A percentile compares a stretch with the other conserved stretches of the same genome.
phyloP scores from a whole-genome alignment of 2,797 vertebrate genomes.

The Phoebastria nigripes region DNA sequence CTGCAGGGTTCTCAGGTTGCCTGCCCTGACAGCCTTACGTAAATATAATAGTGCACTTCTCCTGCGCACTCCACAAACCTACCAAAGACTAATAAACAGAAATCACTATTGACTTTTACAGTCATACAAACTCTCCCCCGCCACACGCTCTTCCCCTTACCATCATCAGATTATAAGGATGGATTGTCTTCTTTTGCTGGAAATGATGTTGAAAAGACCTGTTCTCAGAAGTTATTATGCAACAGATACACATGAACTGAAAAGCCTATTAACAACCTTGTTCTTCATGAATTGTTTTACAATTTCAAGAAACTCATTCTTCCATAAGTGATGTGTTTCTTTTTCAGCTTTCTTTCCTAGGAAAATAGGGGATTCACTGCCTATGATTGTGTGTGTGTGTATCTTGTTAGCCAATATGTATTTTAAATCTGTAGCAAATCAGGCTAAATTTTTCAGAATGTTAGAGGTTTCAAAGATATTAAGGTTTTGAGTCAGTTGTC shows the following conservation, averaged over 20 bases:
- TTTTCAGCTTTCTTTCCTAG: neutral
- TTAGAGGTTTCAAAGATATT: neutral
- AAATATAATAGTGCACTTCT: neutral
- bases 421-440: neutral
- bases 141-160: neutral
- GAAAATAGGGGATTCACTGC: neutral
- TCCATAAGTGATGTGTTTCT: neutral
- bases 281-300: neutral
- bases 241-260: neutral
- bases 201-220: neutral
- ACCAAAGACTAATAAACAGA: neutral
- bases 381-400: neutral
- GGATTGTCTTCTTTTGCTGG: neutral
- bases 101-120: neutral
- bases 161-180: neutral
- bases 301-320: neutral
- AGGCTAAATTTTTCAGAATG: neutral
- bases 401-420: neutral
- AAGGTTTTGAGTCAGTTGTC: neutral
- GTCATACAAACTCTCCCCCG: neutral
- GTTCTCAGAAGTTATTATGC: neutral
- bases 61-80: neutral
- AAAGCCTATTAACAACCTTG: neutral
- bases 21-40: neutral
- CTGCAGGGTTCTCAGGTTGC: neutral